Evolutionary conservation across 2,888 invertebrate species (phyloP).

Genomic region (Hemicrepidius hirtus): DNA sequence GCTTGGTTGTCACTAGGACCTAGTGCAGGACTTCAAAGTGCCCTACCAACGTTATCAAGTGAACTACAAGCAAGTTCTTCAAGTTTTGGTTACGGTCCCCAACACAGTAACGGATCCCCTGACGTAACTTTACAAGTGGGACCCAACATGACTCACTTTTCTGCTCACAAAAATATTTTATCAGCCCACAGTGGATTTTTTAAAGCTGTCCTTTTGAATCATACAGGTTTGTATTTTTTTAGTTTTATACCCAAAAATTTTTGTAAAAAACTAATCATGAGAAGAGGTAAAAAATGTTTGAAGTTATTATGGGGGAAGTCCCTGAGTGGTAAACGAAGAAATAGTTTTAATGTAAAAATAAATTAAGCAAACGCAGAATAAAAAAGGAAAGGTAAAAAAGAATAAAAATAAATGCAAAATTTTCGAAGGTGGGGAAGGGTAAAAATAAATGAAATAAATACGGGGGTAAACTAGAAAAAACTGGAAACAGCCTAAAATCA

Average conservation of each 20-base stretch:
- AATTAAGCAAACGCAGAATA: too few species aligned
- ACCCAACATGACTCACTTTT: conserved; percentile 78
- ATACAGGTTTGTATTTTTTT: conserved; percentile 62
- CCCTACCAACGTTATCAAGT: conserved; percentile 51
- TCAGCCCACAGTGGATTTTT: conserved; percentile 83
- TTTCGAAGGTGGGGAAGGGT: too few species aligned
- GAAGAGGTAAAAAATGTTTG: not conserved
- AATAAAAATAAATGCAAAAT: too few species aligned
- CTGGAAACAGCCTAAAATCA: too few species aligned
- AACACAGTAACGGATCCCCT: conserved; percentile 68
- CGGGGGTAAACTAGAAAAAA: too few species aligned
- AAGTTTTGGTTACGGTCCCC: conserved; percentile 41
- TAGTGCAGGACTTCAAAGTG: conserved; percentile 54
- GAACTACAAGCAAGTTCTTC: conserved; percentile 14
- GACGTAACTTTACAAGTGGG: conserved; percentile 81
- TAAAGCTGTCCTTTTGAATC: conserved; percentile 76
- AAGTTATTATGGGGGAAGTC: too few species aligned
- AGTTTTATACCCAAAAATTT: not conserved
- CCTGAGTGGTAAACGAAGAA: too few species aligned
- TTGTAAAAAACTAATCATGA: not conserved
- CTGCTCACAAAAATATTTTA: conserved; percentile 80
- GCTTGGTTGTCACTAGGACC: conserved; percentile 71
- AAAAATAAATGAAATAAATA: too few species aligned
- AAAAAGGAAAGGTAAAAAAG: too few species aligned
- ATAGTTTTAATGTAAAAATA: too few species aligned